These are phyloP conservation scores for Rotaria magnacalcarata DNA, from an alignment of 2,888 invertebrate genomes.

Conservation along the genomic window DNA sequence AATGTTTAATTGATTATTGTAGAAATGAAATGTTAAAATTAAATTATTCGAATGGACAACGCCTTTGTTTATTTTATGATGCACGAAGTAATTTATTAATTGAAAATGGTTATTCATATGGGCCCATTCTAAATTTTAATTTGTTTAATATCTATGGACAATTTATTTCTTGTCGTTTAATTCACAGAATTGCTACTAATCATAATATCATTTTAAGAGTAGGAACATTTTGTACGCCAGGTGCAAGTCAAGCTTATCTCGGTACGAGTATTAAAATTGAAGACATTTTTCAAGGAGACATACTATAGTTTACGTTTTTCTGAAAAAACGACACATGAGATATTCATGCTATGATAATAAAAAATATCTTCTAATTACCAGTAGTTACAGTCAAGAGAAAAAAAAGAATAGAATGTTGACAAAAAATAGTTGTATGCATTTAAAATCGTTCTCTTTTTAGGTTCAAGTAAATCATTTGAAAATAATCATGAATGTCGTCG, in stretches of 20 bases:
- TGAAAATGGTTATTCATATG: conserved; percentile 67
- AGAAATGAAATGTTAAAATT: conserved; percentile 64
- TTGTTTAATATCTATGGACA: conserved; percentile 71
- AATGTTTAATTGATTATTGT: conserved; percentile 37
- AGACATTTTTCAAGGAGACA: neutral
- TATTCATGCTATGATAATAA: no score
- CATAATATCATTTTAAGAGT: conserved; percentile 80
- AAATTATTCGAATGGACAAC: conserved; percentile 70
- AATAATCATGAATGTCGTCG: neutral
- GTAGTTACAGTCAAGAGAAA: no score
- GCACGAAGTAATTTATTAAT: conserved; percentile 48
- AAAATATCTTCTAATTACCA: no score
- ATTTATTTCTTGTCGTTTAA: conserved; percentile 77
- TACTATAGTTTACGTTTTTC: no score
- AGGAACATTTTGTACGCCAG: conserved; percentile 94
- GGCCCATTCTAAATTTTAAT: conserved; percentile 83
- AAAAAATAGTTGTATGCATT: no score
- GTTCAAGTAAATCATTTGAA: conserved; percentile 13
- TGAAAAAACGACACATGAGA: no score
- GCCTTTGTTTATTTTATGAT: conserved; percentile 70
- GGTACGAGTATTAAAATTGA: conserved; percentile 60
- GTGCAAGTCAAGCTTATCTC: conserved; percentile 80
- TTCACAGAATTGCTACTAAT: conserved; percentile 79
- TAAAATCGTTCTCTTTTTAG: neutral
- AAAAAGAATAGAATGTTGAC: no score